Evolutionary conservation across 2,113 vertebrate genomes (phyloP), one percentile per base, ranked within the genome.

Genomic region (Sapajus apella): DNA sequence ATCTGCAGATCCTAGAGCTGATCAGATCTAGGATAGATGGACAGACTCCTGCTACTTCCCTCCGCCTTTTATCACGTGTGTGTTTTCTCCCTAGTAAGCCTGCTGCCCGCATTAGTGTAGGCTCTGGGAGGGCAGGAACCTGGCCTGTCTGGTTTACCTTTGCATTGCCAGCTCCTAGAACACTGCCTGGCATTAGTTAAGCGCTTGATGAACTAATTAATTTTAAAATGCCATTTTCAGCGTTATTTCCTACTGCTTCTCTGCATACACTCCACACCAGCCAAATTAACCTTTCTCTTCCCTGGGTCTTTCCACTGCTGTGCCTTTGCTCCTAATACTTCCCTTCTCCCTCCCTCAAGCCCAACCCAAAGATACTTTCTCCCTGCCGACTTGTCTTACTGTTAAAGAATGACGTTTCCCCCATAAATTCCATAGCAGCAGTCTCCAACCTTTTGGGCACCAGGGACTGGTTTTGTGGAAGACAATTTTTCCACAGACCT

Each of bases 221-320:
- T 35, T 85, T 91, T 52, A 35, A 75, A 84, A 87, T 80, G 70
- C 30, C 82, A 1, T 56, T 75, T 90, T 82, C 84, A 52, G 47
- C 58, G 8, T 47, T 61, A 18, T 68, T 84, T 75, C 21, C 75
- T 50, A 68, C 80, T 55, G 92, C 40, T 68, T n/a, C 25, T 82
- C 85, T 50, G 2, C 40, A 20, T 81, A 75, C 82, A 55, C 66
- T 4, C 68, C 43, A 18, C 35, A 30, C 35, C 40, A 9, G 58
- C 45, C 37, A 87, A 18, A 30, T 77, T 20, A 43, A 43, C 45
- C 61, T 83, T 75, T 13, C 52, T 30, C 30, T 16, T 64, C 73
- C 37, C 68, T 73, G 14, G 5, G 45, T 80, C 83, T 82, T 72
- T 25, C 87, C 10, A 1, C 6, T 9, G 35, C 61, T 32, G 1